A percentile compares a stretch with the other conserved stretches of the same genome.
Evolutionary conservation across 2,797 vertebrate species (phyloP).

Genomic region (Rallus crepitans): DNA sequence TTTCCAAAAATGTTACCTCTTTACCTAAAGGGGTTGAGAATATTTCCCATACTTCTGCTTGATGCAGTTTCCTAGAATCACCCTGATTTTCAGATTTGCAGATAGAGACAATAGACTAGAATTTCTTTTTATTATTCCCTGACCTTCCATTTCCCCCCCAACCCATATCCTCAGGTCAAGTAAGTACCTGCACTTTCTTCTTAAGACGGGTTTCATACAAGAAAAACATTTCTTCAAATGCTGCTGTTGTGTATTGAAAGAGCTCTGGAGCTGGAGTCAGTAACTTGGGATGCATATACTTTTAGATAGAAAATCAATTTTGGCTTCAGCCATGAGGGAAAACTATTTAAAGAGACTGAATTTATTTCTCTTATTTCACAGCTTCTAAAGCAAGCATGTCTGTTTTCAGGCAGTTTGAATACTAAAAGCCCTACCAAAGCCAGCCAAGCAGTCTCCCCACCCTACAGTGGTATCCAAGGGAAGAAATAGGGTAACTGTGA

Average conservation of each 20-base stretch:
- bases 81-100: not conserved
- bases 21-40: not conserved
- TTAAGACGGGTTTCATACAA: not conserved
- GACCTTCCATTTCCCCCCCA: not conserved
- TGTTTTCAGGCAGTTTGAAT: not conserved
- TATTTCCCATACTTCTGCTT: not conserved
- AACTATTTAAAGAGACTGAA: not conserved
- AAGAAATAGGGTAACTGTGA: not conserved
- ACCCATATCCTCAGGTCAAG: not conserved
- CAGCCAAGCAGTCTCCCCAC: not conserved
- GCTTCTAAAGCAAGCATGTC: not conserved
- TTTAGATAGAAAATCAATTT: not conserved
- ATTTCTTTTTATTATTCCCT: not conserved
- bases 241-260: not conserved
- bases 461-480: not conserved
- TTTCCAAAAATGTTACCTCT: not conserved
- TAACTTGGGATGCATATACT: not conserved
- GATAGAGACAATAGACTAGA: not conserved
- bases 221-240: not conserved
- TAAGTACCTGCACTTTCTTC: not conserved
- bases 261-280: not conserved
- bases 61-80: not conserved
- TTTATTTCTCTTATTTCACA: not conserved
- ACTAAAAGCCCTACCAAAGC: not conserved
- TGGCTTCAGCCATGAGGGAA: not conserved